These are phyloP conservation scores for Alviniconcha marisindica DNA, from an alignment of 1,140 invertebrate species.

Conservation along the genomic window DNA sequence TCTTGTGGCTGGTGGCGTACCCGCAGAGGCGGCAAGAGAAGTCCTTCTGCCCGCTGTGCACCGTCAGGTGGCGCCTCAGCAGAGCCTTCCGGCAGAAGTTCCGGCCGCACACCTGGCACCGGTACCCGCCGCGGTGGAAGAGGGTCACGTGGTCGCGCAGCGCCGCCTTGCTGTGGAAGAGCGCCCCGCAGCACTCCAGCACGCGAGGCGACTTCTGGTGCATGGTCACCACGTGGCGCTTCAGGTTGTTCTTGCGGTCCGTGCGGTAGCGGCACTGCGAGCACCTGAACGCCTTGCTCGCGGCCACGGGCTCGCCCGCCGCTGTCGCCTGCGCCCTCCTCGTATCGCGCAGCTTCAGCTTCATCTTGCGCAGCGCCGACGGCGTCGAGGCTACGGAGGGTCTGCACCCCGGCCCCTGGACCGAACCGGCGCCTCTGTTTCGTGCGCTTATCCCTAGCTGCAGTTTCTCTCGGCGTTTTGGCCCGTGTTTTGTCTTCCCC, in stretches of 20 bases:
- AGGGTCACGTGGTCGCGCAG: conserved; percentile 72
- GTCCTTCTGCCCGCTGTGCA: conserved; percentile 75
- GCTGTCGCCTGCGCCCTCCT: background rate
- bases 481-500: too few species aligned
- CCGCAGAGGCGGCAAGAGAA: conserved; percentile 73
- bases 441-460: too few species aligned
- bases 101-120: conserved; percentile 73
- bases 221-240: conserved; percentile 76
- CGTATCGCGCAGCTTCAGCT: background rate
- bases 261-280: conserved; percentile 73
- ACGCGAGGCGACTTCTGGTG: conserved; percentile 69
- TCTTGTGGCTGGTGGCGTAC: conserved; percentile 77
- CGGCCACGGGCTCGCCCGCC: background rate
- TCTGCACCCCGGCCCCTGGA: too few species aligned
- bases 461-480: too few species aligned
- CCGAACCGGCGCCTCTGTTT: too few species aligned
- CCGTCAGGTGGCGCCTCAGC: conserved; percentile 74
- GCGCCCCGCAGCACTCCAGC: conserved; percentile 73
- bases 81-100: conserved; percentile 77
- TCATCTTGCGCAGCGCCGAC: too few species aligned
- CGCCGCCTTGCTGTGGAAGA: conserved; percentile 74
- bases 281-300: conserved; percentile 58
- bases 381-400: too few species aligned
- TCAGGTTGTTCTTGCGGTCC: conserved; percentile 77
- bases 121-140: conserved; percentile 73